Evolutionary conservation across 2,888 invertebrate species (phyloP), one percentile per base, ranked within the genome.

Genomic region (Ectobius pallidus): DNA sequence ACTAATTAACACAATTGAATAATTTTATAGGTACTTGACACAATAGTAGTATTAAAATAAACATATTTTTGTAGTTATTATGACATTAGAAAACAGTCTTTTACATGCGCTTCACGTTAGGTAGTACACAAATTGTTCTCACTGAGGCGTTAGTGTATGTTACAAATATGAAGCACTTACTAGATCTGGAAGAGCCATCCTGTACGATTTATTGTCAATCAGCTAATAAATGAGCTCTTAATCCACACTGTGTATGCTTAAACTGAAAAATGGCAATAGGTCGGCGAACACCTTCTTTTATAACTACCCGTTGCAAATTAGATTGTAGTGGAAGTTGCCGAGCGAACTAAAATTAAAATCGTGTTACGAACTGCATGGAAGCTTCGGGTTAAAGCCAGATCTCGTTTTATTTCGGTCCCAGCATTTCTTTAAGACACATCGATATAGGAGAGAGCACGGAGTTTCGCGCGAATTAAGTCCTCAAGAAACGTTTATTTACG

Each of bases 281-380:
- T 30, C 27, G 1, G 3, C 32, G 14, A 58, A 58, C 27, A 30
- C 3, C 32, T 58, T n/a, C 58, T 30, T 58, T 58, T 58, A 58
- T 58, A 58, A 32, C 27, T 32, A 32, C 32, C 58, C 25, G 7
- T 6, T 58, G 58, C 30, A 58, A 30, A 58, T 58, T 58, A 3
- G 18, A 25, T 52, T 52, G 22, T 25, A 52, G 3, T 25, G 25
- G 32, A 58, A n/a, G 14, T 58, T 58, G 58, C 58, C 58, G n/a
- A 58, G 32, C 58, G 58, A n/a, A 58, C 58, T 58, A 58, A 58
- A 58, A 30, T 58, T 58, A 58, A 58, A 58, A 30, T 58, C 18
- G 27, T 58, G 27, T 58, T n/a, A n/a, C 18, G 18, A 58, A 58
- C 58, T 30, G 30, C 58, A 58, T 3, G n/a, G 58, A 58, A 58